Percentiles rank a stretch among this genome's conserved stretches.
phyloP scores from a whole-genome alignment of 30 jellyfish, hydroid and myxozoan species.

The Mastigias papua region DNA sequence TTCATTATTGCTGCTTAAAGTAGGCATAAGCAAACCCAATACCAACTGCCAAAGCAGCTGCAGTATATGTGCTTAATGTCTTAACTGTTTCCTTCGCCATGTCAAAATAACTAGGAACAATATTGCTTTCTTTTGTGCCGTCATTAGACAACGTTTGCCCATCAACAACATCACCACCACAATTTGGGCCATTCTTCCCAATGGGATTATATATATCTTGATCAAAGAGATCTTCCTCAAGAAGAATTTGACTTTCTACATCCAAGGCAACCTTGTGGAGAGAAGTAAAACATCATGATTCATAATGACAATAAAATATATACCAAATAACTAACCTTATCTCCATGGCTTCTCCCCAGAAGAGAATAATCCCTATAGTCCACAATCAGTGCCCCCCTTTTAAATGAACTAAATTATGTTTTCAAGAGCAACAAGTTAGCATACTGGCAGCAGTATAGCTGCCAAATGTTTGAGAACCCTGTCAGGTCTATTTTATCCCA shows the following conservation, averaged over 20 bases:
- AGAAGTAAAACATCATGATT: not conserved
- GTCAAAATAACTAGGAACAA: slow-evolving; percentile 1
- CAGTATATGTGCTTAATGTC: slow-evolving; percentile 79
- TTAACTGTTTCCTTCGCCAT: slow-evolving; percentile 21
- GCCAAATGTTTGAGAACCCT: no score
- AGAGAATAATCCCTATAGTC: no score
- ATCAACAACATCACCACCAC: slow-evolving; percentile 52
- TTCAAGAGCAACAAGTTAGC: no score
- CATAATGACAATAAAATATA: no score
- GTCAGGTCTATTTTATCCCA: no score
- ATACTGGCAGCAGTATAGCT: no score
- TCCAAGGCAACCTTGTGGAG: slow-evolving; percentile 50
- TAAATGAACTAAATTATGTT: no score
- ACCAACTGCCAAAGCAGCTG: slow-evolving; percentile 95
- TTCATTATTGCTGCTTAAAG: slow-evolving; percentile 54
- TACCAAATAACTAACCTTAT: no score
- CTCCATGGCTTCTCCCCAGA: no score
- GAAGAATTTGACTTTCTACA: not conserved
- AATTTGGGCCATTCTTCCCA: slow-evolving; percentile 1
- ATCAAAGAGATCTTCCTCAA: slow-evolving; percentile 5
- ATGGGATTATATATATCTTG: slow-evolving; percentile 26
- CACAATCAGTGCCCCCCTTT: no score
- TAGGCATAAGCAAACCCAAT: slow-evolving; percentile 88
- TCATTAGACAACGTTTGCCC: slow-evolving; percentile 21
- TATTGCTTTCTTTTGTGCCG: not conserved